phyloP scores from a whole-genome alignment of 2,797 vertebrate genomes.

The Siniperca obscura region DNA sequence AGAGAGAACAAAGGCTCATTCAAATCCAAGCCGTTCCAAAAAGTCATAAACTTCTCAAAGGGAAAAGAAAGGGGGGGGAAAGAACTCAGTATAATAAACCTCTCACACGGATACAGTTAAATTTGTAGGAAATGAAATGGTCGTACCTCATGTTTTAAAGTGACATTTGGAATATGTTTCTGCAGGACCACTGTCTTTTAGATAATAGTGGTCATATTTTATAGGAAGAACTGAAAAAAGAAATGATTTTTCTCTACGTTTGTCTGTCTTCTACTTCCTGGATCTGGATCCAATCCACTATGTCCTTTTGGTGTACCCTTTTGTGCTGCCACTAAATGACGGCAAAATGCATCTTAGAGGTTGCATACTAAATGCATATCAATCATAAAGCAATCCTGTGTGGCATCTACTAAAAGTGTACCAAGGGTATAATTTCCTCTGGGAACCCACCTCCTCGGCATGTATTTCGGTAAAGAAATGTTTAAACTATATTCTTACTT shows the following conservation, averaged over 20 bases:
- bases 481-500: neutral
- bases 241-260: constrained; percentile 1
- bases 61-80: constrained; percentile 9
- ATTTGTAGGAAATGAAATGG: constrained; percentile 43
- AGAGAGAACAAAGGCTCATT: constrained; percentile 68
- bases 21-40: constrained; percentile 56
- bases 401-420: neutral
- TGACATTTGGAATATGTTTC: constrained; percentile 36
- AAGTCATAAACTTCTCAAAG: constrained; percentile 56
- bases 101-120: constrained; percentile 25
- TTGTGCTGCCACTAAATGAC: neutral
- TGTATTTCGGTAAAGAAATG: neutral
- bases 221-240: neutral
- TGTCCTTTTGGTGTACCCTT: neutral
- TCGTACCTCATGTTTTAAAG: constrained; percentile 30
- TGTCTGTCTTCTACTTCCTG: neutral
- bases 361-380: constrained; percentile 10
- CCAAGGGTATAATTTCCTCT: neutral
- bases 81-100: constrained; percentile 25
- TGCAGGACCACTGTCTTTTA: neutral
- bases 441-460: neutral
- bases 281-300: neutral
- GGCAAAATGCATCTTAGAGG: neutral
- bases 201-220: neutral
- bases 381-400: constrained; percentile 26